phyloP scores from a whole-genome alignment of 2,797 vertebrate species.

The Macropus fuliginosus region DNA sequence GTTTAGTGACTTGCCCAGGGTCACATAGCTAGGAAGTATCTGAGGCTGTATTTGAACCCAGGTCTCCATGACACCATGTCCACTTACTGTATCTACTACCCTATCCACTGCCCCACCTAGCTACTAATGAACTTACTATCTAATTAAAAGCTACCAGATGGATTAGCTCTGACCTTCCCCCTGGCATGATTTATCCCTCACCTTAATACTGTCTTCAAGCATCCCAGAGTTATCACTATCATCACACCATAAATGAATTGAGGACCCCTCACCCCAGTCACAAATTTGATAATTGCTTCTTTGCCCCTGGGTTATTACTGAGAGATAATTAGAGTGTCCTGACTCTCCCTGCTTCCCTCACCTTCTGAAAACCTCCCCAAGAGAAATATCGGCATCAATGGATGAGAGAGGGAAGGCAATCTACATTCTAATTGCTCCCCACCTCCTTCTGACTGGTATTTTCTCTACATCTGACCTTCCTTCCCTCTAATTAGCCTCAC shows the following conservation, averaged over 20 bases:
- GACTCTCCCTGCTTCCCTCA: background rate
- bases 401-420: background rate
- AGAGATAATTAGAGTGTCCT: background rate
- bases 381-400: background rate
- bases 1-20: background rate
- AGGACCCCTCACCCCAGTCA: background rate
- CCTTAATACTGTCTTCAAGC: background rate
- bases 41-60: too few relatives aligned
- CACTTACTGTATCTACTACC: background rate
- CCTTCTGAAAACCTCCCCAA: background rate
- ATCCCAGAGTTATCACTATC: background rate
- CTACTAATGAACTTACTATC: background rate
- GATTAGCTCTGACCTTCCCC: background rate
- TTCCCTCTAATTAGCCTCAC: background rate
- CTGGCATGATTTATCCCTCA: background rate
- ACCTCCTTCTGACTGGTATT: background rate
- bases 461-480: background rate
- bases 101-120: background rate
- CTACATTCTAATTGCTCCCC: background rate
- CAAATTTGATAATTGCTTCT: background rate
- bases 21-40: background rate
- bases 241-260: background rate
- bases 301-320: background rate
- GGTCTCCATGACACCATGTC: too few relatives aligned
- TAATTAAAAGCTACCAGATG: background rate